phyloP scores from a whole-genome alignment of 2,797 vertebrate species.

The Liparis tanakae region DNA sequence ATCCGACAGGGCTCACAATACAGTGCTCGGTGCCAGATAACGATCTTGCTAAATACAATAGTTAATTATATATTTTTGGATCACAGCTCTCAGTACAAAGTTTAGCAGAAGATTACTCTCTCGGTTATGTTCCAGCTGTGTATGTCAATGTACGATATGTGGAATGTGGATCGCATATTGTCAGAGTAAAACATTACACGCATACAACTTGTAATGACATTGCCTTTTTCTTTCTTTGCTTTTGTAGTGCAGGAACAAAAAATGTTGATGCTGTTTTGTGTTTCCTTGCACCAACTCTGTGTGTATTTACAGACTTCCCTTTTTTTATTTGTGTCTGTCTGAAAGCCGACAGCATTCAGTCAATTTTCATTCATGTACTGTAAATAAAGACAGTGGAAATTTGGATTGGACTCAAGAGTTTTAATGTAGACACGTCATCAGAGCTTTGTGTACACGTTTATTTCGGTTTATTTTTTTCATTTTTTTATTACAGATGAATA shows the following conservation, averaged over 20 bases:
- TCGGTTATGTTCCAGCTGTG: conserved; percentile 45
- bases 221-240: conserved; percentile 41
- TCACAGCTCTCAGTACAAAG: conserved; percentile 54
- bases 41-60: conserved; percentile 37
- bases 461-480: background rate
- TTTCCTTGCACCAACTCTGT: conserved; percentile 33
- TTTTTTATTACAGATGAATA: background rate
- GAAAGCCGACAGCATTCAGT: conserved; percentile 45
- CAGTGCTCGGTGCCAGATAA: conserved; percentile 69
- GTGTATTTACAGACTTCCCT: conserved; percentile 39
- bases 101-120: conserved; percentile 26
- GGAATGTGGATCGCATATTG: conserved; percentile 60
- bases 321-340: conserved; percentile 57
- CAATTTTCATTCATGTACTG: conserved; percentile 79
- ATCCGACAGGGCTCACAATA: conserved; percentile 61
- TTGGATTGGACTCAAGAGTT: conserved; percentile 14
- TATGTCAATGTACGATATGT: conserved; percentile 63
- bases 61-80: conserved; percentile 67
- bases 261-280: conserved; percentile 33
- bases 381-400: conserved; percentile 79
- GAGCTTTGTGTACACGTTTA: background rate
- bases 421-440: background rate
- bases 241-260: conserved; percentile 42
- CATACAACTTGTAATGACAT: conserved; percentile 38
- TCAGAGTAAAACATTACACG: conserved; percentile 47